phyloP scores from a whole-genome alignment of 2,888 invertebrate species.

The Andrena bicolor region DNA sequence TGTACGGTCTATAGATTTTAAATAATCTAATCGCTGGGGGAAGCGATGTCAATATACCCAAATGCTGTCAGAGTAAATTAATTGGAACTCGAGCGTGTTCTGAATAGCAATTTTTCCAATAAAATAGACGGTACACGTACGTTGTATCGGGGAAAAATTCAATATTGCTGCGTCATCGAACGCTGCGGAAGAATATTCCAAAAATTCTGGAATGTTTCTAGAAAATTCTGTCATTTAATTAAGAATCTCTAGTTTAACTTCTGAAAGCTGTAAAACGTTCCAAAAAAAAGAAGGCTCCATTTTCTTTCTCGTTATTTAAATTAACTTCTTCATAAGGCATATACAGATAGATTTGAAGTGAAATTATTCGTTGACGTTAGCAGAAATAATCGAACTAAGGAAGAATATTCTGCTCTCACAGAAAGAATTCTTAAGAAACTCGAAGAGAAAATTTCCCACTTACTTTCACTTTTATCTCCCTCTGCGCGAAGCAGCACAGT shows the following conservation, averaged over 20 bases:
- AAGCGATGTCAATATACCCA: not conserved
- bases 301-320: too few relatives aligned
- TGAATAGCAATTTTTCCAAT: conserved; percentile 6
- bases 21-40: not conserved
- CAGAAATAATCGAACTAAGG: conserved; percentile 32
- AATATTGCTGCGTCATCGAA: not conserved
- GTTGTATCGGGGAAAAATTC: not conserved
- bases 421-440: conserved; percentile 33
- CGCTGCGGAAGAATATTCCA: not conserved
- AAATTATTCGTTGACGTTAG: not conserved
- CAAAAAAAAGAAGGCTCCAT: not conserved
- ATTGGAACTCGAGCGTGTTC: not conserved
- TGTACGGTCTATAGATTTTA: not conserved
- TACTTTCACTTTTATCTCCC: conserved; percentile 57
- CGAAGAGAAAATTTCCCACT: conserved; percentile 44
- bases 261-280: not conserved
- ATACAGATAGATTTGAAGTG: not conserved
- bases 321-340: too few relatives aligned
- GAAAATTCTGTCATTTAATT: not conserved
- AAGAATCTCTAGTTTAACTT: not conserved
- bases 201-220: not conserved
- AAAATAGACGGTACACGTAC: not conserved
- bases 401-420: conserved; percentile 18
- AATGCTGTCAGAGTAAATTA: not conserved
- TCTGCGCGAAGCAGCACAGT: conserved; percentile 30